phyloP scores from a whole-genome alignment of 2,113 vertebrate species.

The Oryzias celebensis region DNA sequence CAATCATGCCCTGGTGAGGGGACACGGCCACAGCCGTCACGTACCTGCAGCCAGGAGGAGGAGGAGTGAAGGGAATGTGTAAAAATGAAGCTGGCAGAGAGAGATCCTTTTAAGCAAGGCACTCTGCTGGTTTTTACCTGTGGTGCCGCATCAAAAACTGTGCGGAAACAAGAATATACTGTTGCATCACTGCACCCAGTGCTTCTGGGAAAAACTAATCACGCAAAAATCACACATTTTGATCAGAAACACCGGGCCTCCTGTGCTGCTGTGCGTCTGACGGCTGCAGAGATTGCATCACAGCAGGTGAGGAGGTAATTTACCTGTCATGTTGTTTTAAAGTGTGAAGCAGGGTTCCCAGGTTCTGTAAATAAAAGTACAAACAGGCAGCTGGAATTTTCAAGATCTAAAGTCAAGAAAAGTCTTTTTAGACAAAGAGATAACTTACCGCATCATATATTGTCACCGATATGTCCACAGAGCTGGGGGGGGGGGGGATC shows the following conservation, averaged over 20 bases:
- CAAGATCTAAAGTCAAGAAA: no score
- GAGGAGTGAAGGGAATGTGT: conserved; percentile 14
- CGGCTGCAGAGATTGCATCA: conserved; percentile 33
- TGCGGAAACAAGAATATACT: conserved; percentile 33
- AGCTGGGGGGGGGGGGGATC: conserved; percentile 69
- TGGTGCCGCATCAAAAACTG: conserved; percentile 53
- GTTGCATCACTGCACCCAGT: conserved; percentile 48
- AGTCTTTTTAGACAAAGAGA: no score
- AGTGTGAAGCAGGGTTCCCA: conserved; percentile 78
- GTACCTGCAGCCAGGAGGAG: conserved; percentile 74
- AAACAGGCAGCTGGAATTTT: conserved; percentile 13
- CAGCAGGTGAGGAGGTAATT: conserved; percentile 25
- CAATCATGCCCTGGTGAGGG: conserved; percentile 78
- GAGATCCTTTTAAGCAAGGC: conserved; percentile 50
- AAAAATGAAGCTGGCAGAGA: conserved; percentile 23
- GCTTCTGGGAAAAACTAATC: conserved; percentile 53
- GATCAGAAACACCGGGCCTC: conserved; percentile 41
- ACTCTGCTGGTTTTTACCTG: conserved; percentile 49
- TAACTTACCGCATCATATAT: conserved; percentile 81
- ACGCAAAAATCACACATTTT: conserved; percentile 54
- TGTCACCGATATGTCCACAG: conserved; percentile 86
- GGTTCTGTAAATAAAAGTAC: conserved; percentile 72
- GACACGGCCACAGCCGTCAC: conserved; percentile 87
- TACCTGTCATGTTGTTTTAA: conserved; percentile 87
- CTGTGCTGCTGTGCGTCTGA: conserved; percentile 20